These are phyloP conservation scores for Aethina tumida DNA, from an alignment of 1,140 invertebrate genomes.

Conservation along the genomic window DNA sequence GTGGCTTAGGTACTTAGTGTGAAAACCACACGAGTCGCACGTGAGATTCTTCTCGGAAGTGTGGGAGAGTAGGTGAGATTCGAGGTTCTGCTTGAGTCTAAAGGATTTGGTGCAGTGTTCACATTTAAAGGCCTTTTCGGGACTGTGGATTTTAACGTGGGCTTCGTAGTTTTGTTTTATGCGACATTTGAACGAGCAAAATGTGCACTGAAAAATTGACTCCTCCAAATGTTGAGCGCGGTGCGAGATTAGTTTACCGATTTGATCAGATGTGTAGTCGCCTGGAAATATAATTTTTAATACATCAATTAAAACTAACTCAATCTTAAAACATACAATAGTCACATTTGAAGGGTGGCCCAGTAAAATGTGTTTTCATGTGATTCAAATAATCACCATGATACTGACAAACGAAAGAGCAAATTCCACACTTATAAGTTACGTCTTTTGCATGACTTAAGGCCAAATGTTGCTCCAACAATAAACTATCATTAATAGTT, in stretches of 20 bases:
- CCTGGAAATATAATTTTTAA: too few relatives aligned
- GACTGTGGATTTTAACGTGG: conserved; percentile 34
- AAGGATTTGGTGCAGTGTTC: conserved; percentile 34
- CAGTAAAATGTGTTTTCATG: conserved; percentile 52
- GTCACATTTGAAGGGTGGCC: conserved; percentile 55
- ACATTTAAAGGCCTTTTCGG: conserved; percentile 33
- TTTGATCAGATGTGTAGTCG: conserved; percentile 29
- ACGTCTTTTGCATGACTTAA: conserved; percentile 45
- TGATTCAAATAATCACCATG: conserved; percentile 54
- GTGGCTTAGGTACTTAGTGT: conserved; percentile 58
- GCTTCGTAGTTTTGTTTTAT: conserved; percentile 43
- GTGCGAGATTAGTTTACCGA: conserved; percentile 32
- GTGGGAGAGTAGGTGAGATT: conserved; percentile 49
- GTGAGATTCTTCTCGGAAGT: conserved; percentile 42
- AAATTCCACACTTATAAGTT: conserved; percentile 52
- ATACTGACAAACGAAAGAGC: conserved; percentile 53
- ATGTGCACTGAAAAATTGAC: conserved; percentile 36
- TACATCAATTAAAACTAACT: conserved; percentile 2
- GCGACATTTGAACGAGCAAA: conserved; percentile 41
- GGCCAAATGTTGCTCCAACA: conserved; percentile 43
- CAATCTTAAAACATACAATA: conserved; percentile 36
- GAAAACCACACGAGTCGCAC: conserved; percentile 56
- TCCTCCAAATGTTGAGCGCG: conserved; percentile 33
- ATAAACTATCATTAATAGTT: conserved; percentile 37
- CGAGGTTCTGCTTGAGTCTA: conserved; percentile 40